Conservation (phyloP, 2,797 vertebrate genomes). For the Orientallactaga sibirica region DNA sequence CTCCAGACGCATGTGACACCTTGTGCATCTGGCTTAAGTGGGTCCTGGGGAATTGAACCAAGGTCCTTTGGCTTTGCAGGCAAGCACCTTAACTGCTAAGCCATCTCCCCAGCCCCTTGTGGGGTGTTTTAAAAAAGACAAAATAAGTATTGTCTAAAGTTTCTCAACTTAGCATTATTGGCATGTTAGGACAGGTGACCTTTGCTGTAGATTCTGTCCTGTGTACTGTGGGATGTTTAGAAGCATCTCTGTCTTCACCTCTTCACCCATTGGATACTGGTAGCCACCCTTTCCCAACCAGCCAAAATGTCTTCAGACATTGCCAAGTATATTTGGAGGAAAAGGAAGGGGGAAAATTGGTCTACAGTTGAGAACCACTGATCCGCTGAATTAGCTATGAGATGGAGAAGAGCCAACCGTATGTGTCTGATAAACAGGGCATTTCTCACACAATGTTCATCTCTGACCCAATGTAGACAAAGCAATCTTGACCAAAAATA, state of each 20-base stretch:
- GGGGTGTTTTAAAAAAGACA: too few relatives aligned
- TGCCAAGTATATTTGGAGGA: background rate
- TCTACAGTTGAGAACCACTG: background rate
- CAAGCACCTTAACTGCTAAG: too few relatives aligned
- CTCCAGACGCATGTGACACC: too few relatives aligned
- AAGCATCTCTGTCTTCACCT: background rate
- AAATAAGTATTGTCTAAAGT: background rate
- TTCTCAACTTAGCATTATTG: background rate
- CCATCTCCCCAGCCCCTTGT: too few relatives aligned
- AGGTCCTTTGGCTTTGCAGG: too few relatives aligned
- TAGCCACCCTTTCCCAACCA: background rate
- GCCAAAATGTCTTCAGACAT: conserved; percentile 3
- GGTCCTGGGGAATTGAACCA: too few relatives aligned
- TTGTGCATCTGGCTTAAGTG: too few relatives aligned
- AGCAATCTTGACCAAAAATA: background rate
- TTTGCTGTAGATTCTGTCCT: background rate
- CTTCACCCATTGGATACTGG: background rate
- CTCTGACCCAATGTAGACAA: background rate
- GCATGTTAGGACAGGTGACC: background rate
- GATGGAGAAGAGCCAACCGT: background rate
- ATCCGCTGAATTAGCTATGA: background rate
- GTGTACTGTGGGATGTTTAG: background rate
- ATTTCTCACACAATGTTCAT: background rate
- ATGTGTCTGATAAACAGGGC: conserved; percentile 7
- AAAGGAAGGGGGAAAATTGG: background rate